Evolutionary conservation across 1,140 invertebrate genomes (phyloP).

Genomic region (Papilio aristodemus): DNA sequence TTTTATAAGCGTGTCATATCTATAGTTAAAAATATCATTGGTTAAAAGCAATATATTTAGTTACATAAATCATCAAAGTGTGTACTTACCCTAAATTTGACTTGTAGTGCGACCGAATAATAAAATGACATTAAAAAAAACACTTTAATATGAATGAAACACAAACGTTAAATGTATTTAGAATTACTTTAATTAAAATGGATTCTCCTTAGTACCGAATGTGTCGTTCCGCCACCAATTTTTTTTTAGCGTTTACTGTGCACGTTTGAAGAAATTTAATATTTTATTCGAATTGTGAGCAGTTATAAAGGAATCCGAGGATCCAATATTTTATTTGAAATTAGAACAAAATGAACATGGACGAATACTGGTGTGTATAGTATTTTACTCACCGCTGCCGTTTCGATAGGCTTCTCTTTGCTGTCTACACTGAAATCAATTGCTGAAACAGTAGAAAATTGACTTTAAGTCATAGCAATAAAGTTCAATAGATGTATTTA

Average conservation of each 20-base stretch:
- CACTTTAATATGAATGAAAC: constrained; percentile 9
- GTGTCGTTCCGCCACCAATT: constrained; percentile 3
- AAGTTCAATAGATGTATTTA: no score
- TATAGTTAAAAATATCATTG: no score
- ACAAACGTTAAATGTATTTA: no score
- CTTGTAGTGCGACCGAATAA: constrained; percentile 17
- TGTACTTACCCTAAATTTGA: constrained; percentile 28
- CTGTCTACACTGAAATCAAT: constrained; percentile 26
- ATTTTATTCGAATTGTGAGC: background rate
- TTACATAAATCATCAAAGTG: constrained; percentile 1
- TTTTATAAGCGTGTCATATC: no score
- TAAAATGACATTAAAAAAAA: constrained; percentile 22
- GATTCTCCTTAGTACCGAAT: background rate
- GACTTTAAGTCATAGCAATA: background rate
- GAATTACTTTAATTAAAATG: no score
- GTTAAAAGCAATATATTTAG: background rate
- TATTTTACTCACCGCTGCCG: background rate
- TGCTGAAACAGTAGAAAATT: constrained; percentile 20
- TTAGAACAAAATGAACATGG: background rate
- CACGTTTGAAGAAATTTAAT: no score
- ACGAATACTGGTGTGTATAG: background rate
- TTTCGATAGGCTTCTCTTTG: background rate
- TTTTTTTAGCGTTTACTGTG: constrained; percentile 5
- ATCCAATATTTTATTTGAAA: background rate
- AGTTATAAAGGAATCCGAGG: background rate